Evolutionary conservation across 2,888 invertebrate genomes (phyloP), one percentile per base, ranked within the genome.

Genomic region (Drosophila colorata): DNA sequence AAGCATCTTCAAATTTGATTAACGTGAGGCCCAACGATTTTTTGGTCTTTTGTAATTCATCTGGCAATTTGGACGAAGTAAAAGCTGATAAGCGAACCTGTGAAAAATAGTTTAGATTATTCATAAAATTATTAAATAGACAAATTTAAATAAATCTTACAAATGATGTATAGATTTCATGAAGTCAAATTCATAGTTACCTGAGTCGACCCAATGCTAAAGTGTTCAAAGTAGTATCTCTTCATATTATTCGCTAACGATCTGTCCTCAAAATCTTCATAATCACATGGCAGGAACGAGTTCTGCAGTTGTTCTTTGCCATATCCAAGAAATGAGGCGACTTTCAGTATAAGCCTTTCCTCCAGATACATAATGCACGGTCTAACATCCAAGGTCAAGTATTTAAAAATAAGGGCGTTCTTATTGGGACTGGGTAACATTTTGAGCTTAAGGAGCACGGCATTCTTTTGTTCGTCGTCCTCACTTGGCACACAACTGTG

Each of bases 1-100:
- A 95, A 13, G 99, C 99, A 92, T 99, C 98, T 93, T 99, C 99
- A 93, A 99, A 99, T 90, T 97, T 96, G 80, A 99, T 96, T 61
- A 99, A 93, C 43, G 97, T 97, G 43, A 99, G 93, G 1, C 97
- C 97, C 56, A 98, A 93, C 71, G 96, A 95, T 68, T 96, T 95
- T 93, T 99, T 99, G 58, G 98, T 95, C 70, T 94, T 93, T 69
- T 95, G 94, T 70, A 99, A 94, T 85, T 96, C 95, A 0, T 94
- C 92, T 0, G 96, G 94, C 64, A 99, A 93, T 92, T 98, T 97
- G 76, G 95, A 95, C 0, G 97, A 95, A 23, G 99, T 99, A 74
- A 96, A 94, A 91, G 99, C 97, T 90, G 98, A 98, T 66, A 99
- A 93, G 1, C 96, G 95, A 52, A 99, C 95, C 95, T 97, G 92